These are phyloP conservation scores for Cynaeus angustus DNA, from an alignment of 2,888 invertebrate species.

Conservation along the genomic window DNA sequence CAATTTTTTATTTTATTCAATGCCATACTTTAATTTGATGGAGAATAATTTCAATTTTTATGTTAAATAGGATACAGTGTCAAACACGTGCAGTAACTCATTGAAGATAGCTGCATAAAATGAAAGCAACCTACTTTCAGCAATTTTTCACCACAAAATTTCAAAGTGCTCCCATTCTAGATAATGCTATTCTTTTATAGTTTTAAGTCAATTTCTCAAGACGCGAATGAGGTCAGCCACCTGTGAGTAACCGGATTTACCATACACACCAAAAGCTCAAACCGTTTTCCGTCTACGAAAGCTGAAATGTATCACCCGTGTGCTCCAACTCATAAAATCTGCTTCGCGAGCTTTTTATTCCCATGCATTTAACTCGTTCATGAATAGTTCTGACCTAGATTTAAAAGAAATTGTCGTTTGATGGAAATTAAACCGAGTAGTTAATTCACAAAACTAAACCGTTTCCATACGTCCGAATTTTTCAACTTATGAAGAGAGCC, in stretches of 20 bases:
- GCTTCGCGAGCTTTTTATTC: constrained; percentile 32
- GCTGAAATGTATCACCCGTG: constrained; percentile 33
- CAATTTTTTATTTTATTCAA: no score
- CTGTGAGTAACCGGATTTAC: constrained; percentile 34
- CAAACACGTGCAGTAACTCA: no score
- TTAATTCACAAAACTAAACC: not conserved
- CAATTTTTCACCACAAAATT: no score
- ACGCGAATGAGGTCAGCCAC: constrained; percentile 32
- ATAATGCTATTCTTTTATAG: constrained; percentile 10
- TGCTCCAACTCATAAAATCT: constrained; percentile 29
- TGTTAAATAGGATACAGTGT: no score
- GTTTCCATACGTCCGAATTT: not conserved
- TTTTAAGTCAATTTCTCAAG: constrained; percentile 13
- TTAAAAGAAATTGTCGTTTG: constrained; percentile 25
- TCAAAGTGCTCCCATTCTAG: no score
- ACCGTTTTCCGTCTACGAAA: constrained; percentile 32
- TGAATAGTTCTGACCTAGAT: constrained; percentile 33
- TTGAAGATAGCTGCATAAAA: no score
- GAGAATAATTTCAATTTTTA: no score
- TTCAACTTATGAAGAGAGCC: constrained; percentile 12
- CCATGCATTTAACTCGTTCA: constrained; percentile 20
- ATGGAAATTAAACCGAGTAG: constrained; percentile 8
- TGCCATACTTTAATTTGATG: no score
- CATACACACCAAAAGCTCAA: constrained; percentile 30
- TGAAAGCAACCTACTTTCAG: no score